phyloP scores from a whole-genome alignment of 2,113 vertebrate species.

The Triplophysa dalaica region DNA sequence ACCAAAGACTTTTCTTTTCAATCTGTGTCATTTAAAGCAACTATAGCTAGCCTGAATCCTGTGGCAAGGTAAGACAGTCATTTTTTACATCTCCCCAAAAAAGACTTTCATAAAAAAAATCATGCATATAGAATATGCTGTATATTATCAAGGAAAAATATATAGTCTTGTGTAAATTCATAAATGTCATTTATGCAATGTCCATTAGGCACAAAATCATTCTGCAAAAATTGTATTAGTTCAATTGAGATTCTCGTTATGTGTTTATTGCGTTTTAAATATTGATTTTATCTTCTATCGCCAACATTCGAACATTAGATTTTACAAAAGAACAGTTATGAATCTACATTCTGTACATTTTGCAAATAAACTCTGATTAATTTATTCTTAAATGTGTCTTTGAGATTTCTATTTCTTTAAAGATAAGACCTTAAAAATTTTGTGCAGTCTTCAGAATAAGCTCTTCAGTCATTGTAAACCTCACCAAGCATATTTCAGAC shows the following conservation, averaged over 20 bases:
- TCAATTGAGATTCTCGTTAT: background rate
- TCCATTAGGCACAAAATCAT: background rate
- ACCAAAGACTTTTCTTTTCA: background rate
- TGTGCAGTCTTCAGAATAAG: background rate
- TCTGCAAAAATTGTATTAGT: background rate
- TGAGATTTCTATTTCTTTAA: background rate
- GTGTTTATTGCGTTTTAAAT: background rate
- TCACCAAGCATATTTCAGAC: background rate
- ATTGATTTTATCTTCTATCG: too few species aligned
- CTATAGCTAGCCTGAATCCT: background rate
- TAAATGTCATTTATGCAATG: background rate
- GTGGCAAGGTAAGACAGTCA: background rate
- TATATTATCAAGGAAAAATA: background rate
- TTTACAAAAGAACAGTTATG: background rate
- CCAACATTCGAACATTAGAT: background rate
- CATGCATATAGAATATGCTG: too few species aligned
- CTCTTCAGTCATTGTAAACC: background rate
- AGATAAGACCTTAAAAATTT: background rate
- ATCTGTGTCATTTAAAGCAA: slow-evolving; percentile 11
- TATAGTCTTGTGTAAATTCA: background rate
- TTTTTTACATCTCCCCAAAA: background rate
- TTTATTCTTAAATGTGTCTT: too few species aligned
- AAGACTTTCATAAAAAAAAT: background rate
- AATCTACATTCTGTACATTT: background rate
- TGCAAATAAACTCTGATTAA: too few species aligned